Evolutionary conservation across 2,888 invertebrate genomes (phyloP), one percentile per base, ranked within the genome.

Genomic region (Ceramica pisi): DNA sequence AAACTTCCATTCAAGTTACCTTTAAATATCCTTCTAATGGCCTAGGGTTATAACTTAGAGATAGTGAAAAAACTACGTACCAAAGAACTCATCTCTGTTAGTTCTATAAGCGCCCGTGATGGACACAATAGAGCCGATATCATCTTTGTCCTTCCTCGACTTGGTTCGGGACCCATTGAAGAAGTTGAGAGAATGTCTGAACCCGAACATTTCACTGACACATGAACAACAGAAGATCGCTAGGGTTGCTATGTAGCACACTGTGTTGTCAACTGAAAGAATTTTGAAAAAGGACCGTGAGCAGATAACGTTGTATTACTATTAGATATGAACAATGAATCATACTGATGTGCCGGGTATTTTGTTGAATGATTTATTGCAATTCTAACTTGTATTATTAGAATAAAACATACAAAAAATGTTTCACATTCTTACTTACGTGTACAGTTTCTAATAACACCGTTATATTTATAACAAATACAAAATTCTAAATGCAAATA

Each of bases 91-190:
- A 70, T 93, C 92, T 64, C 89, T 89, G 53, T 92, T 92, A 0
- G 83, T 83, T 71, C 93, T 91, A 66, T 96, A 96, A 2, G 94
- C 93, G 12, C 95, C 95, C 14, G 75, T 90, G 12, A 93, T 83
- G 4, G 90, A 89, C 12, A 90, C 75, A 3, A 88, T 86, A 0
- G 90, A 83, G 1, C 90, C 89, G n/a, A 81, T 66, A 19, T 85
- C 82, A 6, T 83, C 85, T 10, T 86, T 84, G 2, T 87, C 90
- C 38, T 85, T 89, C 1, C 77, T 86, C 1, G 65, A 19, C 26
- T 67, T 79, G 12, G 50, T 31, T 53, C 66, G 69, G 19, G 62
- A 64, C 0, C 89, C 85, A 38, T 89, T 86, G 31, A 88, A 79
- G 26, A 95, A 82, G 75, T 94, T 92, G 14, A 95, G 81, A 2